Percentiles rank a stretch among this genome's conserved stretches.
Conservation (phyloP, 2,113 vertebrate genomes). For the Paratilapia polleni region DNA sequence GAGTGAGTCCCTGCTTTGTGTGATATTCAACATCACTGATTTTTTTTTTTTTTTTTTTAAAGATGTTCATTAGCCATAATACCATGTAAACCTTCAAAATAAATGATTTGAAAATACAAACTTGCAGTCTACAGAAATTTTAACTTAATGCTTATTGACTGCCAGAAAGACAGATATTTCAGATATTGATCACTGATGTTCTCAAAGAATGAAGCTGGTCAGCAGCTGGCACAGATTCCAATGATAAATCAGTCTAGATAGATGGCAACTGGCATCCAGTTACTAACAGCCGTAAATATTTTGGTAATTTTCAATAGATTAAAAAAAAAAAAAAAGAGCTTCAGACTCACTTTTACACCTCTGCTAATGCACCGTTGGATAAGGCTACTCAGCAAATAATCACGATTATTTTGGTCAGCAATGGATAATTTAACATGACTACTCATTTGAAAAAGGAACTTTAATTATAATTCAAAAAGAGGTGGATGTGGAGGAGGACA, state of each 20-base stretch:
- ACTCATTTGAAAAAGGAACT: too few relatives aligned
- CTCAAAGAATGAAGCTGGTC: too few relatives aligned
- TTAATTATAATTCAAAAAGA: too few relatives aligned
- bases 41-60: background rate
- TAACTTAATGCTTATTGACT: background rate
- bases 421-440: too few relatives aligned
- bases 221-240: background rate
- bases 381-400: background rate
- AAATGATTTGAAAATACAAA: background rate
- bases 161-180: background rate
- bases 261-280: background rate
- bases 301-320: background rate
- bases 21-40: background rate
- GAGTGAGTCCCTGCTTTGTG: background rate
- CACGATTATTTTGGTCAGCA: too few relatives aligned
- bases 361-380: background rate
- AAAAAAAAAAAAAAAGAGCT: background rate
- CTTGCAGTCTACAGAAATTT: background rate
- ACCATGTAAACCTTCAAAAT: background rate
- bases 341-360: background rate
- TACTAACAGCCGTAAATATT: background rate
- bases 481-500: background rate
- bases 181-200: background rate
- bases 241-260: background rate
- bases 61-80: background rate